Evolutionary conservation across 2,888 invertebrate species (phyloP).

Genomic region (Plutella xylostella): DNA sequence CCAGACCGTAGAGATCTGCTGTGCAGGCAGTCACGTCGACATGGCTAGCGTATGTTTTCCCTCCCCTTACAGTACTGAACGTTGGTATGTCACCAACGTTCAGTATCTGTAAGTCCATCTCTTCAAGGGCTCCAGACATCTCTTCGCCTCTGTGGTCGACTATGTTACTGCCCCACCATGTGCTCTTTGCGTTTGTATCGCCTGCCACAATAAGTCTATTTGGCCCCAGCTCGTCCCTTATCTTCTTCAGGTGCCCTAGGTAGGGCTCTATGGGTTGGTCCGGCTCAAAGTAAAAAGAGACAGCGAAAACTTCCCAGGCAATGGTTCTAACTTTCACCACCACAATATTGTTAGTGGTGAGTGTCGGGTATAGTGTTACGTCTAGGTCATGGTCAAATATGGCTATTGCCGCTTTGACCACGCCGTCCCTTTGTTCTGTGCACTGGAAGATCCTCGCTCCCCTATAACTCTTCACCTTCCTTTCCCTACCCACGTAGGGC

Average conservation of each 20-base stretch:
- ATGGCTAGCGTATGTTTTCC: not conserved
- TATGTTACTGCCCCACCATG: slow-evolving; percentile 9
- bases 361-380: not conserved
- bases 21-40: slow-evolving; percentile 4
- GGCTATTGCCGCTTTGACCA: slow-evolving; percentile 9
- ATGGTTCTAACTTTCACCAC: not conserved
- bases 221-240: not conserved
- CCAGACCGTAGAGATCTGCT: no score
- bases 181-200: slow-evolving; percentile 7
- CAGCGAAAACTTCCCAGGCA: slow-evolving; percentile 1
- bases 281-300: slow-evolving; percentile 10
- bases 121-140: not conserved
- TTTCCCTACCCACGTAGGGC: slow-evolving; percentile 5
- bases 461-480: not conserved
- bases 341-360: slow-evolving; percentile 3
- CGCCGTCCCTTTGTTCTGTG: not conserved
- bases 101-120: slow-evolving; percentile 2
- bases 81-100: slow-evolving; percentile 3
- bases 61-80: not conserved
- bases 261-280: slow-evolving; percentile 8
- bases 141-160: slow-evolving; percentile 8
- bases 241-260: not conserved
- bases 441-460: slow-evolving; percentile 2
- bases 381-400: not conserved
- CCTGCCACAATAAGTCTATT: slow-evolving; percentile 3